These are phyloP conservation scores for Keiferia lycopersicella DNA, from an alignment of 2,888 invertebrate species.

Conservation along the genomic window DNA sequence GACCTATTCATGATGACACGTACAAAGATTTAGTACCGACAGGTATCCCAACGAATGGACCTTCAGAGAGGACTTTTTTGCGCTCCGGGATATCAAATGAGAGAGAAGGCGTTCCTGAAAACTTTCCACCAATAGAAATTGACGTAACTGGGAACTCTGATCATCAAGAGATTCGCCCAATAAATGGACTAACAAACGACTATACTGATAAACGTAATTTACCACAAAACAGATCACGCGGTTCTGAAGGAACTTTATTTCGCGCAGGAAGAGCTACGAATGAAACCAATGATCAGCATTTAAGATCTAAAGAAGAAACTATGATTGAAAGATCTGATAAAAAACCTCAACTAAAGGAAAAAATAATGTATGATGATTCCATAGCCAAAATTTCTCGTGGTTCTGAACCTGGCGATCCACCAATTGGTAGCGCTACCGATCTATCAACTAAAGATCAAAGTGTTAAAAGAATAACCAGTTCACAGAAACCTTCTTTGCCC, in stretches of 20 bases:
- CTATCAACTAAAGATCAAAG: neutral
- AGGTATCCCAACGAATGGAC: neutral
- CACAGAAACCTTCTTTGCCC: neutral
- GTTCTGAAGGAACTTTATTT: neutral
- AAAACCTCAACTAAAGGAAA: neutral
- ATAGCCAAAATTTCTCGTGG: neutral
- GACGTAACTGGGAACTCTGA: neutral
- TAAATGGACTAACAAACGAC: neutral
- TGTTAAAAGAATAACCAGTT: neutral
- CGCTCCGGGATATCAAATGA: neutral
- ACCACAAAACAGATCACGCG: neutral
- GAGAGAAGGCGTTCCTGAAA: neutral
- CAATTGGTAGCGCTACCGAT: neutral
- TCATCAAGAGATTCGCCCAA: neutral
- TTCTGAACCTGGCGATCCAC: neutral
- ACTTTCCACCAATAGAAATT: neutral
- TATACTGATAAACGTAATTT: neutral
- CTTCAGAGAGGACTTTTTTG: neutral
- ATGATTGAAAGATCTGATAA: neutral
- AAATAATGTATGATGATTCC: neutral
- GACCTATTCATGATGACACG: conserved; percentile 23
- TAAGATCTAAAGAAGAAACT: neutral
- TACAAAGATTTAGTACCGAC: neutral
- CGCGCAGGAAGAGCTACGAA: neutral
- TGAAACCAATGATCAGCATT: neutral